Evolutionary conservation across 2,113 vertebrate species (phyloP).

Genomic region (Odocoileus virginianus): DNA sequence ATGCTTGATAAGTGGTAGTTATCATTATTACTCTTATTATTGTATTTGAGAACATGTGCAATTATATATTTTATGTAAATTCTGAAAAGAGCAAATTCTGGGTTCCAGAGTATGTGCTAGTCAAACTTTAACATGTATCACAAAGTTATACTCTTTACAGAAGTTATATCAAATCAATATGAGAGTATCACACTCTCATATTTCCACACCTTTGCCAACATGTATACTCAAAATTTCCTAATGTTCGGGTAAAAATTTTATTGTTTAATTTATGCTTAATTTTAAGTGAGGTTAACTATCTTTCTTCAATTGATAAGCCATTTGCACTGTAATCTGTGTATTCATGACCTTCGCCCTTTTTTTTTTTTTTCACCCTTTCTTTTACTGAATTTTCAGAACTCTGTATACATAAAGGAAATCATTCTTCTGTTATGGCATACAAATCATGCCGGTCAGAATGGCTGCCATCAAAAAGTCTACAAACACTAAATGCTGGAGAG

Average conservation of each 20-base stretch:
- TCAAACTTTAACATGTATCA: background rate
- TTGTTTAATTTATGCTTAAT: background rate
- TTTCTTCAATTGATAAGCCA: background rate
- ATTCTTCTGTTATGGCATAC: background rate
- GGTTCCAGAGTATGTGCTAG: background rate
- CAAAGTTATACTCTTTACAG: background rate
- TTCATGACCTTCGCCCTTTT: background rate
- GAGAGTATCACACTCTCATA: background rate
- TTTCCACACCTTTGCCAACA: background rate
- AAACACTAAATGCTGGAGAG: background rate
- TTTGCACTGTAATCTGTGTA: background rate
- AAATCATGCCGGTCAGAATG: background rate
- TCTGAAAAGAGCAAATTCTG: background rate
- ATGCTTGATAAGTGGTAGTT: background rate
- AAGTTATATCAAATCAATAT: background rate
- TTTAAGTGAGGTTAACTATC: background rate
- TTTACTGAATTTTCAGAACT: background rate
- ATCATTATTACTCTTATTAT: background rate
- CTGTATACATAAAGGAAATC: background rate
- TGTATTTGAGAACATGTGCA: background rate
- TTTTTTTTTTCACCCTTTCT: background rate
- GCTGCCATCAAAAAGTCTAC: background rate
- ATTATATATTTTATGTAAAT: background rate
- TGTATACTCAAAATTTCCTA: background rate
- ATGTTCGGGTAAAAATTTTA: background rate